Percentiles rank a stretch among this genome's conserved stretches.
These are phyloP conservation scores for Danaus plexippus DNA, from an alignment of 1,140 invertebrate genomes.

Conservation along the genomic window DNA sequence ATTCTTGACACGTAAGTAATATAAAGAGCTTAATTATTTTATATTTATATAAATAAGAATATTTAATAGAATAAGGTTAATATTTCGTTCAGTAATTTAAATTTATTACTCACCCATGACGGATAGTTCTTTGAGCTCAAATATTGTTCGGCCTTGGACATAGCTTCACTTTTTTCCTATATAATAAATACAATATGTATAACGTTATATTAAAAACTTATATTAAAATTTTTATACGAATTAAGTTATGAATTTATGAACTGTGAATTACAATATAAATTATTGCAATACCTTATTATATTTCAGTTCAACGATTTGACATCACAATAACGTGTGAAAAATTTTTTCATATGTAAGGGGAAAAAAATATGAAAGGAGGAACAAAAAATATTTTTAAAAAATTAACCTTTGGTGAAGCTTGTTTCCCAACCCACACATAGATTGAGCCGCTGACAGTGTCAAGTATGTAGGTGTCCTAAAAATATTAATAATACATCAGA, in stretches of 20 bases:
- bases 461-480: constrained; percentile 86
- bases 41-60: neutral
- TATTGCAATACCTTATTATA: too few species aligned
- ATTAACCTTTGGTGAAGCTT: constrained; percentile 74
- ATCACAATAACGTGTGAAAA: too few species aligned
- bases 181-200: constrained; percentile 17
- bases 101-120: constrained; percentile 76
- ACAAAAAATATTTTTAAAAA: constrained; percentile 4
- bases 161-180: constrained; percentile 83
- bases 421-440: constrained; percentile 90
- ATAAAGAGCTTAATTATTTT: neutral
- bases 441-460: constrained; percentile 86
- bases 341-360: too few species aligned
- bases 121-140: constrained; percentile 82
- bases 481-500: constrained; percentile 8
- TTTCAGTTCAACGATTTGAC: too few species aligned
- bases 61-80: neutral
- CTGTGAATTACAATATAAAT: too few species aligned
- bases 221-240: too few species aligned
- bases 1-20: neutral
- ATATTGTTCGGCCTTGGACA: constrained; percentile 83
- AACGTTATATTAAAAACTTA: neutral
- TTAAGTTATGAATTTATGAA: too few species aligned
- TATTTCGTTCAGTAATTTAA: too few species aligned
- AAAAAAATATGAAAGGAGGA: too few species aligned